These are phyloP conservation scores for Pachyramphus minor DNA, from an alignment of 2,113 vertebrate species.

Conservation along the genomic window DNA sequence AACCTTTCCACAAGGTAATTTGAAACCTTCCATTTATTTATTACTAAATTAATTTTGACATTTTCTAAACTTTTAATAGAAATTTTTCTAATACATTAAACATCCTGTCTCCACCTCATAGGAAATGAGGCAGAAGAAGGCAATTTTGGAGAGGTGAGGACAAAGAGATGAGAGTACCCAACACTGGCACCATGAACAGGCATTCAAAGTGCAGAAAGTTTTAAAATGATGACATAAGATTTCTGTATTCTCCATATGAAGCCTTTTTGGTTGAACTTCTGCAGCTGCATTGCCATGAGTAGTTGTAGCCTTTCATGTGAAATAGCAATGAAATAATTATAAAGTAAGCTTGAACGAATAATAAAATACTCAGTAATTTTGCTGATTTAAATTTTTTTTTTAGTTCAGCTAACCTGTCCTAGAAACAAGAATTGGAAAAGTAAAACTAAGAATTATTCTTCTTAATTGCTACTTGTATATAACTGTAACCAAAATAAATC, in stretches of 20 bases:
- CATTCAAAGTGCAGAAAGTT: background rate
- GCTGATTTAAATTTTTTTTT: background rate
- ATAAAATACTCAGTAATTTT: background rate
- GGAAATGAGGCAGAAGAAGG: background rate
- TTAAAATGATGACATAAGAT: background rate
- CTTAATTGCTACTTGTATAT: background rate
- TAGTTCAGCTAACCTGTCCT: background rate
- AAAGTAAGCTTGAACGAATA: background rate
- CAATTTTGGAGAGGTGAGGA: background rate
- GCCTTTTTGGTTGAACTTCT: background rate
- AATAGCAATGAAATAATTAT: background rate
- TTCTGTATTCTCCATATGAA: background rate
- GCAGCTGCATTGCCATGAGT: background rate
- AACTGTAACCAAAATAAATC: background rate
- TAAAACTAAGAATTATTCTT: background rate
- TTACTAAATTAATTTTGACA: background rate
- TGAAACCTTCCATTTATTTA: background rate
- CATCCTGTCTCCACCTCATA: background rate
- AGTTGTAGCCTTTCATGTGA: background rate
- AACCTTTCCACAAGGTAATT: background rate
- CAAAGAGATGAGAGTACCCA: background rate
- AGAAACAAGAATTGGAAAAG: background rate
- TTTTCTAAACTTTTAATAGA: background rate
- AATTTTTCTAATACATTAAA: background rate
- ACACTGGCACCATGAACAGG: background rate